Base-by-base conservation (phyloP, 2,888 invertebrate species). In the Oscheius sp. region DNA sequence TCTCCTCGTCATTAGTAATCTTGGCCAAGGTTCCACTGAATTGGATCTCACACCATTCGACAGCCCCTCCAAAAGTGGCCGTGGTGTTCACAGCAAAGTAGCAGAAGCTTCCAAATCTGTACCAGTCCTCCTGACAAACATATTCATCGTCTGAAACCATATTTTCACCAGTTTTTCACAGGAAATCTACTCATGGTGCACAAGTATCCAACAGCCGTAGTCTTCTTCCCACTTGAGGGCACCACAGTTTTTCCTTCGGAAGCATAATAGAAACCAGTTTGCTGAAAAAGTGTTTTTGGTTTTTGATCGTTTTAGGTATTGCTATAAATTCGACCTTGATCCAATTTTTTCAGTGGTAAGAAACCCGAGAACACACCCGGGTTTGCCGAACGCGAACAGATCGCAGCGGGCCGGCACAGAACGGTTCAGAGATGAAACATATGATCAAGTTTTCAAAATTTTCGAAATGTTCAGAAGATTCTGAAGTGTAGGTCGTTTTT, bases 1-100 rank as follows among this genome's bases (percentile, higher is more conserved):
- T 70, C 59, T 70, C 58, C 48, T 70, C 70, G 35, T 70, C 70
- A 42, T 70, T 57, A 9, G 7, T 42, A 32, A 70, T 70, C 33
- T 21, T 57, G 47, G 70, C 35, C 7, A 70, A 47, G 37, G 37
- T 53, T 9, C 33, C 55, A 57, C 58, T n/a, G 10, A 37, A 42
- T 2, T 59, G 32, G 9, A 21, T 47, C 48, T 42, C 5, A 48
- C 70, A 70, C 9, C 11, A 9, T 13, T 29, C 32, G 11, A 33
- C 29, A 9, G 70, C 70, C 5, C 37, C 48, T 7, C 13, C 48
- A 47, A 32, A 58, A 2, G 47, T 21, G 9, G 21, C 32, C 21
- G 35, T 29, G 48, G n/a, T 33, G 11, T 13, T 32, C 9, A 58
- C 21, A 4, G 70, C 32, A 29, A 21, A 32, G 48, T 70, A 70